These are phyloP conservation scores for Cichlasoma orientale DNA, from an alignment of 2,797 vertebrate genomes.

Conservation along the genomic window DNA sequence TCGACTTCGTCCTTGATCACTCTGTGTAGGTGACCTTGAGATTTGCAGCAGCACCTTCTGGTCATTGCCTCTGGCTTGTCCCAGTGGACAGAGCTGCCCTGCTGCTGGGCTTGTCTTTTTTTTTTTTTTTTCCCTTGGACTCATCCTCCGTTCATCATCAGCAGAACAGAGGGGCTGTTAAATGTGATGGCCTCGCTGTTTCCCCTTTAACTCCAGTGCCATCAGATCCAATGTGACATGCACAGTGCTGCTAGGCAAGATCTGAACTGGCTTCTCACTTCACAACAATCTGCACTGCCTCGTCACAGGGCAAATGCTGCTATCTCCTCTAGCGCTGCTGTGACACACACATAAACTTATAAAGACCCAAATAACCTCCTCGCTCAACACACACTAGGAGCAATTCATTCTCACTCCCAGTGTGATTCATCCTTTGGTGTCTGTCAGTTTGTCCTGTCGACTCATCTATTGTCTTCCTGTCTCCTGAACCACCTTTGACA, in stretches of 20 bases:
- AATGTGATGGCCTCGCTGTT: constrained; percentile 56
- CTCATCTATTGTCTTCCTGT: constrained; percentile 23
- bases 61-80: constrained; percentile 19
- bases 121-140: neutral
- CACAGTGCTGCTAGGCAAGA: constrained; percentile 62
- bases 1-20: neutral
- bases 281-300: constrained; percentile 72
- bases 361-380: constrained; percentile 15
- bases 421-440: constrained; percentile 54
- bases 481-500: constrained; percentile 33
- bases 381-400: constrained; percentile 12
- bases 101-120: neutral
- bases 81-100: constrained; percentile 5
- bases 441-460: constrained; percentile 43
- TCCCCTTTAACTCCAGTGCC: constrained; percentile 59
- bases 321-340: constrained; percentile 63
- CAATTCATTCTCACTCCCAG: constrained; percentile 39
- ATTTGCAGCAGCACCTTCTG: constrained; percentile 4
- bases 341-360: constrained; percentile 32
- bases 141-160: constrained; percentile 49
- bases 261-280: constrained; percentile 76
- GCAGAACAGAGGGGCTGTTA: constrained; percentile 49
- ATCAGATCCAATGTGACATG: constrained; percentile 73
- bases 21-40: constrained; percentile 2
- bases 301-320: constrained; percentile 71